Percentiles rank a stretch among this genome's conserved stretches.
These are phyloP conservation scores for Beris chalybata DNA, from an alignment of 2,888 invertebrate genomes.

Conservation along the genomic window DNA sequence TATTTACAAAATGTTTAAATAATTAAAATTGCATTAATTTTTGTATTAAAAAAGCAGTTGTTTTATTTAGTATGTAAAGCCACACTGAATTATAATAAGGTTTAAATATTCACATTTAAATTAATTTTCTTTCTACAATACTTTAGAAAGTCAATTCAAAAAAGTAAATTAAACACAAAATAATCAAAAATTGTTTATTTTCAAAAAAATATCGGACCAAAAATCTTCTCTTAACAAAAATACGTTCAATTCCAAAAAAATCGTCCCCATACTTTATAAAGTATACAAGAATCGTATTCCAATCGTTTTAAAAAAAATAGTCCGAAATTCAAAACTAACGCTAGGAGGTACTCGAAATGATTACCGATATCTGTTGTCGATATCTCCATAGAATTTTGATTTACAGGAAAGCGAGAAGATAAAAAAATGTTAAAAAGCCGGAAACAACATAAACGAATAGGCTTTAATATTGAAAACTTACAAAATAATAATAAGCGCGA, in stretches of 20 bases:
- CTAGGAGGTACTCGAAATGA: background rate
- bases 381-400: background rate
- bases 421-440: conserved; percentile 8
- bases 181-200: background rate
- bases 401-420: conserved; percentile 16
- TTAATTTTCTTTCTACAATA: background rate
- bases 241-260: conserved; percentile 7
- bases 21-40: conserved; percentile 10
- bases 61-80: too few relatives aligned
- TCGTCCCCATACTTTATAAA: background rate
- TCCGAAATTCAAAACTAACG: conserved; percentile 4
- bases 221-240: conserved; percentile 2
- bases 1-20: background rate
- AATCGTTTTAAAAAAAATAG: conserved; percentile 6
- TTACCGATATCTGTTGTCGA: background rate
- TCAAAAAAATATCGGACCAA: background rate
- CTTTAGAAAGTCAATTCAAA: too few relatives aligned
- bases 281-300: background rate
- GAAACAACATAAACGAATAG: conserved; percentile 5
- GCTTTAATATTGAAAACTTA: conserved; percentile 15
- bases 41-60: conserved; percentile 9
- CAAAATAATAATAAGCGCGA: conserved; percentile 25
- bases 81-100: too few relatives aligned
- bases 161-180: too few relatives aligned
- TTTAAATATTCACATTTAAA: background rate